These are phyloP conservation scores for Spea bombifrons DNA, from an alignment of 2,113 vertebrate genomes.

Conservation along the genomic window DNA sequence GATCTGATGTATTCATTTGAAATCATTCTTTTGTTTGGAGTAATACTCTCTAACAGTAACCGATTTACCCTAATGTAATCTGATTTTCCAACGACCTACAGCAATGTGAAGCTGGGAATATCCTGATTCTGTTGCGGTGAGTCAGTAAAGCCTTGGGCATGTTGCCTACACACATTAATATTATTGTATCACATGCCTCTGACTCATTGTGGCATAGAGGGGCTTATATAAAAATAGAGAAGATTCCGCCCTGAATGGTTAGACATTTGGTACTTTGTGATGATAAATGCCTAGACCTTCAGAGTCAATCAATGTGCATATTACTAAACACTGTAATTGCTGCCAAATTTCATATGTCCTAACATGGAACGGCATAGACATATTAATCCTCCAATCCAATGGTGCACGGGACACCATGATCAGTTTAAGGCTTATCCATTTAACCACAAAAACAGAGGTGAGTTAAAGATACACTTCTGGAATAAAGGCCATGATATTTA, in stretches of 20 bases:
- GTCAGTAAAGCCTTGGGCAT: conserved; percentile 14
- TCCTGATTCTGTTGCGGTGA: conserved; percentile 5
- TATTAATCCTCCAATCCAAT: background rate
- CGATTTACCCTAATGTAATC: background rate
- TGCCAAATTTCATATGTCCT: background rate
- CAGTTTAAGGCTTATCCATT: background rate
- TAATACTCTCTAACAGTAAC: background rate
- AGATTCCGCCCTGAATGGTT: background rate
- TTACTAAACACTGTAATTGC: background rate
- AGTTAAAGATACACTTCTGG: too few relatives aligned
- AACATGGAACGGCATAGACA: background rate
- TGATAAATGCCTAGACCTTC: background rate
- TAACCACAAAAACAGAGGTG: background rate
- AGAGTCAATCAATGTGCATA: background rate
- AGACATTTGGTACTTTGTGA: background rate
- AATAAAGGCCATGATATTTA: too few relatives aligned
- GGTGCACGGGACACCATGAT: background rate
- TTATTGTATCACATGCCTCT: background rate
- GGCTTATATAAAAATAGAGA: background rate
- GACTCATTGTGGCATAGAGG: conserved; percentile 17
- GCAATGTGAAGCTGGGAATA: conserved; percentile 8
- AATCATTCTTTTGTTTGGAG: background rate
- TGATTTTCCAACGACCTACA: background rate
- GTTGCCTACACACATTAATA: conserved; percentile 2
- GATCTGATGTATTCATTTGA: background rate